phyloP scores from a whole-genome alignment of 2,113 vertebrate genomes.

The Cottus gobio region DNA sequence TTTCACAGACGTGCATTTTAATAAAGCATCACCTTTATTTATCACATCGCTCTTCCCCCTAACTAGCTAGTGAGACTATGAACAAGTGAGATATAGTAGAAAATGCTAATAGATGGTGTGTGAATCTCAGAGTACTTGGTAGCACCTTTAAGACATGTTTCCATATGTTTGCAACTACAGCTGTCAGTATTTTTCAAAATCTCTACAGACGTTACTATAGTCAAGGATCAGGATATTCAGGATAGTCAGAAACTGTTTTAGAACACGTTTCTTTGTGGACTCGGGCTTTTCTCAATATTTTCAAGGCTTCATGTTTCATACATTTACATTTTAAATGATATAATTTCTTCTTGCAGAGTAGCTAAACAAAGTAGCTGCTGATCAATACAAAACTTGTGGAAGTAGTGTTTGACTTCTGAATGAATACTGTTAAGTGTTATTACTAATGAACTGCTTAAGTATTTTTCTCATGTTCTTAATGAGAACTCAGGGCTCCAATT shows the following conservation, averaged over 20 bases:
- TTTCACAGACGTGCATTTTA: background rate
- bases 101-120: background rate
- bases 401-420: constrained; percentile 15
- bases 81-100: constrained; percentile 2
- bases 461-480: background rate
- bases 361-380: background rate
- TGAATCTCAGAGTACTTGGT: constrained; percentile 29
- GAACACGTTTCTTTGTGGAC: background rate
- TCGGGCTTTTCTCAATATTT: background rate
- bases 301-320: background rate
- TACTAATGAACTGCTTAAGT: background rate
- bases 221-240: background rate
- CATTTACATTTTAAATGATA: background rate
- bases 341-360: background rate
- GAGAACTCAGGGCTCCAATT: constrained; percentile 10
- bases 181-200: background rate
- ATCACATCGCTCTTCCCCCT: background rate
- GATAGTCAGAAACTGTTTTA: background rate
- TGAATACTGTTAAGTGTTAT: background rate
- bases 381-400: background rate
- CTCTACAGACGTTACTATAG: background rate
- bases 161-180: background rate
- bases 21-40: background rate
- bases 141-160: constrained; percentile 17
- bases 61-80: background rate